phyloP scores from a whole-genome alignment of 2,888 invertebrate genomes.

The Argyresthia goedartella region DNA sequence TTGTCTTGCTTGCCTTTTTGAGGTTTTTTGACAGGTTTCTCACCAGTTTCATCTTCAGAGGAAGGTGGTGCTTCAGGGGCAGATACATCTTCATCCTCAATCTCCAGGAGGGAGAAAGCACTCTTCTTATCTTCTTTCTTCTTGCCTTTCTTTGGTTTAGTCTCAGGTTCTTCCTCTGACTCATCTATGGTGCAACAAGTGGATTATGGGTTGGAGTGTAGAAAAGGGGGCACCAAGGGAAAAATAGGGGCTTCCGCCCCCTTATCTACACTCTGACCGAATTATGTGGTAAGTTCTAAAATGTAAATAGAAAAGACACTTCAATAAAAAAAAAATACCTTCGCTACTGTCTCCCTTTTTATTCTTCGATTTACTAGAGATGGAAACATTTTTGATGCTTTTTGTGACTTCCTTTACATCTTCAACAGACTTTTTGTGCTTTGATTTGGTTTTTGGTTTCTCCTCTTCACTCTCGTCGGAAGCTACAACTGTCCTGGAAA shows the following conservation, averaged over 20 bases:
- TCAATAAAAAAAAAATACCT: slow-evolving; percentile 23
- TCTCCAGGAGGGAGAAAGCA: slow-evolving; percentile 77
- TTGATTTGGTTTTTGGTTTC: slow-evolving; percentile 52
- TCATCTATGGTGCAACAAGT: slow-evolving; percentile 29
- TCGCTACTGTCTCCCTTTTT: slow-evolving; percentile 47
- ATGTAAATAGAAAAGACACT: too few relatives aligned
- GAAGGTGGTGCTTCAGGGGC: slow-evolving; percentile 50
- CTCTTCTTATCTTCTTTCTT: slow-evolving; percentile 66
- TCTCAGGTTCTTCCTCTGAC: slow-evolving; percentile 53
- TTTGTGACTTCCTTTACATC: slow-evolving; percentile 67
- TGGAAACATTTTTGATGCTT: slow-evolving; percentile 70
- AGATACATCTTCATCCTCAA: slow-evolving; percentile 73
- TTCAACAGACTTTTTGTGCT: slow-evolving; percentile 61
- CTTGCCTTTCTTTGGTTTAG: slow-evolving; percentile 51
- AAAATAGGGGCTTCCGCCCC: too few relatives aligned
- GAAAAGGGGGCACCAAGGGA: too few relatives aligned
- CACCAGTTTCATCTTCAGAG: slow-evolving; percentile 47
- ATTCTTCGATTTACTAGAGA: slow-evolving; percentile 68
- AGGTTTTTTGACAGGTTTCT: slow-evolving; percentile 36
- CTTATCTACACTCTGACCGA: too few relatives aligned
- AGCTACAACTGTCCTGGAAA: slow-evolving; percentile 42
- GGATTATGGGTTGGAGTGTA: background rate
- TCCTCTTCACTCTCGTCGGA: slow-evolving; percentile 62
- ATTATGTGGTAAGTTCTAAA: too few relatives aligned
- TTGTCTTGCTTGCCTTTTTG: slow-evolving; percentile 47